phyloP scores from a whole-genome alignment of 2,888 invertebrate genomes.

The Phyllotreta striolata region DNA sequence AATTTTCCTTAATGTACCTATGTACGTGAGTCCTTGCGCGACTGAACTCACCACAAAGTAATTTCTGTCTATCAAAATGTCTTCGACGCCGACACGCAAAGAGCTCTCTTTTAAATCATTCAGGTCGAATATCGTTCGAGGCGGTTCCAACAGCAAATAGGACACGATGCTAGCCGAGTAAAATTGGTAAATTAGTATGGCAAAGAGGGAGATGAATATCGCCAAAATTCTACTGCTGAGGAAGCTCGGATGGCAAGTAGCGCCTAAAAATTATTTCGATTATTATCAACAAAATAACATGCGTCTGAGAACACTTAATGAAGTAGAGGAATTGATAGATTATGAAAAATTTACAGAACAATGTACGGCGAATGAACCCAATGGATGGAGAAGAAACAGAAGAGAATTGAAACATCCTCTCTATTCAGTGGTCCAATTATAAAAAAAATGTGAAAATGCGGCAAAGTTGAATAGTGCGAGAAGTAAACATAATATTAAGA shows the following conservation, averaged over 20 bases:
- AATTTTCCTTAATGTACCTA: not conserved
- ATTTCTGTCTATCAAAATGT: conserved; percentile 70
- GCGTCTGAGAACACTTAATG: too few species aligned
- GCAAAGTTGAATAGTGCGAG: too few species aligned
- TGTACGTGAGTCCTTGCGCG: not conserved
- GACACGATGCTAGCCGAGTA: conserved; percentile 77
- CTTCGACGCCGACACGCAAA: conserved; percentile 69
- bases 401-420: too few species aligned
- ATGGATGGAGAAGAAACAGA: too few species aligned
- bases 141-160: conserved; percentile 68
- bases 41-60: conserved; percentile 66
- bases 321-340: too few species aligned
- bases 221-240: conserved; percentile 52
- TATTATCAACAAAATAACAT: too few species aligned
- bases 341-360: too few species aligned
- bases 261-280: conserved; percentile 44
- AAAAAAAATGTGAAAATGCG: too few species aligned
- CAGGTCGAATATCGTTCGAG: conserved; percentile 68
- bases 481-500: too few species aligned
- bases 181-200: conserved; percentile 72
- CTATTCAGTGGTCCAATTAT: too few species aligned
- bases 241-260: conserved; percentile 47
- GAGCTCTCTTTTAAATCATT: conserved; percentile 68
- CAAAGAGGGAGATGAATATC: conserved; percentile 61
- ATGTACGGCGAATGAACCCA: too few species aligned